Base-by-base conservation (phyloP, 2,888 invertebrate genomes). In the Heliconius cydno region DNA sequence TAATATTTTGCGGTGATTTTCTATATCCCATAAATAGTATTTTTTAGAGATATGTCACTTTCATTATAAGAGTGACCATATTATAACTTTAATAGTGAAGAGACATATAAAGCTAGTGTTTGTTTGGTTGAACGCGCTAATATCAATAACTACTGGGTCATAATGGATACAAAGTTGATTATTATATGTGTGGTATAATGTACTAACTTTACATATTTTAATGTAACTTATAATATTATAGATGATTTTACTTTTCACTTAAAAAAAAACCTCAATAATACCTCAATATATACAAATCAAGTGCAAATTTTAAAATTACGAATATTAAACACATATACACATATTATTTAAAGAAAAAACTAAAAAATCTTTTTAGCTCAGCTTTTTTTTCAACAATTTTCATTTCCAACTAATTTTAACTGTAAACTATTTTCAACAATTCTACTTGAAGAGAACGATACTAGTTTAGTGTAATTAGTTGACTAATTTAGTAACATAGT, bases 401-500 rank as follows among this genome's bases (percentile, higher is more conserved):
- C 25, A 71, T 71, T 70, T 70, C 30, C 28, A 46, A 52, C 28
- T 28, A 34, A 52, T 34, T 46, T 52, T 28, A 72, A 72, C 28
- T 34, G n/a, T 34, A 34, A 60, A 52, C 34, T 30, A 60, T 30
- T n/a, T 34, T 22, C 30, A 46, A 71, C 57, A 57, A 73, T 34
- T 60, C 73, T 74, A 57, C 12, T 25, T 10, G n/a, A 63, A 74
- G n/a, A 63, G 60, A 63, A 34, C 19, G 30, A 38, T 63, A 38
- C 38, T 60, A 38, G 60, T 38, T 13, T 1, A n/a, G 13, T 28
- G 13, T n/a, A 30, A 84, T 88, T 89, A 95, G 87, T 95, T 95
- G 5, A 95, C 94, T 46, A 95, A 86, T 85, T 95, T 95, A 0
- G 93, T 93, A 74, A 99, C 99, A 91, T 99, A 99, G 95, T 99